Conservation (phyloP, 2,113 vertebrate genomes). For the Chaetodon trifascialis region DNA sequence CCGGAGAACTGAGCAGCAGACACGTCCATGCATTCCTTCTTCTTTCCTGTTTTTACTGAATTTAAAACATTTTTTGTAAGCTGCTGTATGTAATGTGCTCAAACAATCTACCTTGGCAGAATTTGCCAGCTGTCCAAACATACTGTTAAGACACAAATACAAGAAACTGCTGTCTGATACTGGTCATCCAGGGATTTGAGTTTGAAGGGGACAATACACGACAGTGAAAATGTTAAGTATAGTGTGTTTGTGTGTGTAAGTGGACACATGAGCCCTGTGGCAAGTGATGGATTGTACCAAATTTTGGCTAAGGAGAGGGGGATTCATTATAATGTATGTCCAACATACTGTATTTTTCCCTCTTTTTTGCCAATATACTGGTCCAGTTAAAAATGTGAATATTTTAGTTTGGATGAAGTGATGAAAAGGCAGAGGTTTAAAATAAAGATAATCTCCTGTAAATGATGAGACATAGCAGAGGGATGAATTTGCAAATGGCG, state of each 20-base stretch:
- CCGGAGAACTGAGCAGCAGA: neutral
- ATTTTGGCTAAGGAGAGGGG: slow-evolving; percentile 48
- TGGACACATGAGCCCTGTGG: slow-evolving; percentile 50
- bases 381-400: slow-evolving; percentile 30
- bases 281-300: slow-evolving; percentile 66
- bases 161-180: slow-evolving; percentile 15
- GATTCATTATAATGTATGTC: slow-evolving; percentile 36
- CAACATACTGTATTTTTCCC: slow-evolving; percentile 11
- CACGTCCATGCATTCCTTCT: neutral
- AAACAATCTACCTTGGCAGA: slow-evolving; percentile 3
- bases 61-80: slow-evolving; percentile 16
- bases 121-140: neutral
- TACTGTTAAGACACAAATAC: slow-evolving; percentile 4
- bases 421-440: slow-evolving; percentile 4
- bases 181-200: slow-evolving; percentile 8
- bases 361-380: neutral
- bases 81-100: slow-evolving; percentile 28
- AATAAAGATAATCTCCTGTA: slow-evolving; percentile 13
- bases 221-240: slow-evolving; percentile 41
- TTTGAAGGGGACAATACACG: slow-evolving; percentile 7
- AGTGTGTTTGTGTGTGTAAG: slow-evolving; percentile 41
- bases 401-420: slow-evolving; percentile 7
- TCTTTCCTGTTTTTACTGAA: neutral
- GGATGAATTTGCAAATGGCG: slow-evolving; percentile 47
- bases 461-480: slow-evolving; percentile 6